A percentile compares a stretch with the other conserved stretches of the same genome.
These are phyloP conservation scores for Drosophila mettleri DNA, from an alignment of 2,888 invertebrate genomes.

Conservation along the genomic window DNA sequence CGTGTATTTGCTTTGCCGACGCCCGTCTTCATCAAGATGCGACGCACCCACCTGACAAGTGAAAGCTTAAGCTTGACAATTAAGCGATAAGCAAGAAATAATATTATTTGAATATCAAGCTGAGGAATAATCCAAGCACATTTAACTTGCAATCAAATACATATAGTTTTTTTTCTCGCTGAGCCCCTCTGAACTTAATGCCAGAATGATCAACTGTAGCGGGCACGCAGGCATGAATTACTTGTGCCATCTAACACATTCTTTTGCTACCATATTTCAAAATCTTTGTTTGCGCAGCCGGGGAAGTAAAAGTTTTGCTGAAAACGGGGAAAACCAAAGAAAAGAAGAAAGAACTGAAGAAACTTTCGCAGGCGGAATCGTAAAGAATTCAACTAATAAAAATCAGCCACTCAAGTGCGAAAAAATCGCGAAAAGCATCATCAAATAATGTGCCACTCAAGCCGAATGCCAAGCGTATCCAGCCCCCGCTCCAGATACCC, in stretches of 20 bases:
- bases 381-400: slow-evolving; percentile 85
- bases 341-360: slow-evolving; percentile 56
- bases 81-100: slow-evolving; percentile 35
- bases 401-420: slow-evolving; percentile 85
- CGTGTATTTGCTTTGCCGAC: slow-evolving; percentile 66
- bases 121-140: slow-evolving; percentile 6
- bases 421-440: slow-evolving; percentile 85
- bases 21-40: slow-evolving; percentile 47
- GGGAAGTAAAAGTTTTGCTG: slow-evolving; percentile 59
- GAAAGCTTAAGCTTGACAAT: slow-evolving; percentile 40
- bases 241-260: slow-evolving; percentile 42
- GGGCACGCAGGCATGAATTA: slow-evolving; percentile 28
- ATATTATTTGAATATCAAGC: slow-evolving; percentile 33
- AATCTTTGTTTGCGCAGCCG: slow-evolving; percentile 63
- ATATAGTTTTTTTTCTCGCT: slow-evolving; percentile 37
- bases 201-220: slow-evolving; percentile 31
- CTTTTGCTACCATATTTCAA: slow-evolving; percentile 70
- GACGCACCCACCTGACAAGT: slow-evolving; percentile 3
- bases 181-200: not conserved
- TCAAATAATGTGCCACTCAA: slow-evolving; percentile 83
- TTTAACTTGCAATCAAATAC: slow-evolving; percentile 25
- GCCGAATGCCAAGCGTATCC: slow-evolving; percentile 65
- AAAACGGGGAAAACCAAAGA: slow-evolving; percentile 37
- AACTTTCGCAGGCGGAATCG: slow-evolving; percentile 74
- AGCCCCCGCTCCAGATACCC: slow-evolving; percentile 23